Conservation (phyloP, 1,140 invertebrate species). For the Latrodectus geometricus region DNA sequence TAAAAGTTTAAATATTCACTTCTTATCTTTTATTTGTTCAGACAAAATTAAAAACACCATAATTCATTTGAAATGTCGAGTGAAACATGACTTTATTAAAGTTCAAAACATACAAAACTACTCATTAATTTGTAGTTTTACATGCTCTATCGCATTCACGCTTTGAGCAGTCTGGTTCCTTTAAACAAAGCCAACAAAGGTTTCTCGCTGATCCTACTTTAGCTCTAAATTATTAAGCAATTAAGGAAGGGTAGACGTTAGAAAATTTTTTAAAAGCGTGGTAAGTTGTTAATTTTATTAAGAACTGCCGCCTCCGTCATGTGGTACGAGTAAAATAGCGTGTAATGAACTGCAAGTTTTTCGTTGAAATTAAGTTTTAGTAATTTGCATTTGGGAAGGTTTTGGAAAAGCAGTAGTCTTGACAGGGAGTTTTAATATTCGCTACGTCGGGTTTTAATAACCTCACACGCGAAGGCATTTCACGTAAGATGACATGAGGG, state of each 20-base stretch:
- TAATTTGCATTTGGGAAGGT: background rate
- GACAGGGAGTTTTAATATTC: background rate
- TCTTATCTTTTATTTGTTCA: no score
- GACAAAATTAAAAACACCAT: no score
- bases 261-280: background rate
- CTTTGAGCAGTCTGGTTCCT: background rate
- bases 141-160: no score
- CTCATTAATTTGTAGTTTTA: no score
- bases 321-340: background rate
- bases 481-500: no score
- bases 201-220: background rate
- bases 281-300: slow-evolving; percentile 3
- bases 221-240: slow-evolving; percentile 2
- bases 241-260: background rate
- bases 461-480: background rate
- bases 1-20: no score
- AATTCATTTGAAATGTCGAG: no score
- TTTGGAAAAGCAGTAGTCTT: background rate
- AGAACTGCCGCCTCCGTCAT: background rate
- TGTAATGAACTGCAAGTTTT: background rate
- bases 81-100: no score
- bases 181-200: background rate
- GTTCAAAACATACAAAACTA: no score
- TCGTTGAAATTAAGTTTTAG: background rate
- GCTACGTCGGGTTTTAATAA: background rate